phyloP scores from a whole-genome alignment of 2,888 invertebrate species.

The Conistra vaccinii region DNA sequence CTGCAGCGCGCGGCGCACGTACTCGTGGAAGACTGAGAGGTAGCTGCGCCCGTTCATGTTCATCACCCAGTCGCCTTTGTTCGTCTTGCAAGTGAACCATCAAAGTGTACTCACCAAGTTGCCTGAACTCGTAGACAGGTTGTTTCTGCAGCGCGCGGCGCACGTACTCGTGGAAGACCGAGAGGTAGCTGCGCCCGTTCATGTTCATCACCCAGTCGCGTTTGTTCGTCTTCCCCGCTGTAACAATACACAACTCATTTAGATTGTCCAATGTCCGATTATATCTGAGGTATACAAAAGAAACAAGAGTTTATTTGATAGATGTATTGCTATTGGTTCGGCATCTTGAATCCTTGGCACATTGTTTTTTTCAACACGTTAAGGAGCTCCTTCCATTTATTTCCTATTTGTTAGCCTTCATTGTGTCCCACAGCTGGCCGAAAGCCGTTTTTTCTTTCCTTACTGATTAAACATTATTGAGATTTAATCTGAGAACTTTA shows the following conservation, averaged over 20 bases:
- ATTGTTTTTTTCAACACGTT: not conserved
- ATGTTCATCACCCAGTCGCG: constrained; percentile 99
- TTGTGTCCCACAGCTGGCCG: not conserved
- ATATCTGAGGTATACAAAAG: not conserved
- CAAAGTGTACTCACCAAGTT: constrained; percentile 91
- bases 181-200: constrained; percentile 98
- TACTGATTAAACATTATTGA: not conserved
- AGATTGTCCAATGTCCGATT: not conserved
- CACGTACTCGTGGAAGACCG: constrained; percentile 99
- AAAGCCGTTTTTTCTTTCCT: not conserved
- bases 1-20: too few relatives aligned
- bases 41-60: too few relatives aligned
- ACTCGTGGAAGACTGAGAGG: too few relatives aligned
- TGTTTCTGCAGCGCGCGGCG: constrained; percentile 98
- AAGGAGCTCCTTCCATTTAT: too few relatives aligned
- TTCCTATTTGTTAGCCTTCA: not conserved
- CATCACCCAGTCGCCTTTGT: too few relatives aligned
- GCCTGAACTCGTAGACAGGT: constrained; percentile 97
- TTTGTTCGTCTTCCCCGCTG: constrained; percentile 84
- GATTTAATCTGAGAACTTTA: not conserved
- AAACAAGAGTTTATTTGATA: not conserved
- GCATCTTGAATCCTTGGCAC: not conserved
- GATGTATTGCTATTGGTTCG: not conserved
- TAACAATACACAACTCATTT: not conserved
- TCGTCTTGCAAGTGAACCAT: too few relatives aligned